Conservation (phyloP, 1,140 invertebrate species). For the Saxidomus purpurata region DNA sequence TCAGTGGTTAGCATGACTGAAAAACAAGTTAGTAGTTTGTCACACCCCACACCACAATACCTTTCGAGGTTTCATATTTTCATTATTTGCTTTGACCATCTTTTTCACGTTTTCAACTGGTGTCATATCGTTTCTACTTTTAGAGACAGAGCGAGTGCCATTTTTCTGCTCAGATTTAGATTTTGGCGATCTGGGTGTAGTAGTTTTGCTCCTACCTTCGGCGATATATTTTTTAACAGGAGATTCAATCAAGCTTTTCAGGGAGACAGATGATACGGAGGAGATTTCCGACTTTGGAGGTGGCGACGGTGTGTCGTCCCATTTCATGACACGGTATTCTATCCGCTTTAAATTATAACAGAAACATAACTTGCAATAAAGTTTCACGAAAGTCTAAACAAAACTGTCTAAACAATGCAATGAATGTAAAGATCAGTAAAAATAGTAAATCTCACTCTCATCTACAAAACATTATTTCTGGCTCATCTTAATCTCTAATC, state of each 20-base stretch:
- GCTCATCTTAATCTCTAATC: too few relatives aligned
- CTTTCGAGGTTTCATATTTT: not conserved
- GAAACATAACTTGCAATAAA: not conserved
- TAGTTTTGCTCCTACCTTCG: conserved; percentile 34
- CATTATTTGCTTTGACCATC: conserved; percentile 39
- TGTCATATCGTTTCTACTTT: conserved; percentile 34
- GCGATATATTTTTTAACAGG: conserved; percentile 59
- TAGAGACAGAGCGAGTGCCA: not conserved
- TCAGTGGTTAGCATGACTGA: too few relatives aligned
- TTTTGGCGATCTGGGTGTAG: not conserved
- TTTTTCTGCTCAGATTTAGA: not conserved
- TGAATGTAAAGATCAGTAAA: too few relatives aligned
- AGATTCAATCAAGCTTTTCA: conserved; percentile 50
- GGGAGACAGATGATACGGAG: conserved; percentile 16
- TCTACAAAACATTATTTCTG: too few relatives aligned
- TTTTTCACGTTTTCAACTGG: conserved; percentile 48
- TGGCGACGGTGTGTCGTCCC: conserved; percentile 57
- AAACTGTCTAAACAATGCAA: too few relatives aligned
- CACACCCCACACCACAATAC: conserved; percentile 2
- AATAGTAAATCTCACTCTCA: too few relatives aligned
- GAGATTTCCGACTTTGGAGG: conserved; percentile 10
- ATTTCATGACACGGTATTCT: conserved; percentile 37
- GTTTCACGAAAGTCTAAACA: not conserved
- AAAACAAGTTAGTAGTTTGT: not conserved
- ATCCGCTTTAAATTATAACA: not conserved